Base-by-base conservation (phyloP, 2,888 invertebrate genomes). In the Ennomos quercinarius region DNA sequence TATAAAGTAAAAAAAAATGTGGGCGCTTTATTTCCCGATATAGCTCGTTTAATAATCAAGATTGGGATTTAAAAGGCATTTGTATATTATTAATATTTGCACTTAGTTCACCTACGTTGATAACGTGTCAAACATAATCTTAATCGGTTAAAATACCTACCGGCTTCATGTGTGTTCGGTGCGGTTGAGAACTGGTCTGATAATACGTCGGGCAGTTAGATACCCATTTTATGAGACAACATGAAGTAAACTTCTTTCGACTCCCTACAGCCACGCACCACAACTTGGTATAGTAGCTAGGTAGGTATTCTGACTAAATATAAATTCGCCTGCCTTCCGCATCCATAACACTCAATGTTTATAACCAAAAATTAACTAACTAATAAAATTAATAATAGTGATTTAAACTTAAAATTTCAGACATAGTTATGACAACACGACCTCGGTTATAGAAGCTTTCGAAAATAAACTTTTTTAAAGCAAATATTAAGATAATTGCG, bases 161-260 rank as follows among this genome's bases (percentile, higher is more conserved):
- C 63, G 65, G 63, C 83, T 75, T 75, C 84, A 77, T 83, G 85
- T 83, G 82, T 76, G 82, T 78, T 81, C 80, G 74, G 72, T 70
- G 75, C 69, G 63, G 70, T 70, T 76, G 72, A 66, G 74, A 86
- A 87, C 90, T 77, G 81, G 88, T 86, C 77, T 81, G 85, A 85
- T 88, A 87, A 86, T 85, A 82, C 78, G 73, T 77, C 68, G 73
- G 79, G 83, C 81, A 84, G 81, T 90, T 88, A 90, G 79, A 84
- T 89, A 85, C 80, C 83, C 85, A 91, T 85, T 91, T 91, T 91
- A 91, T 76, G 89, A 84, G 89, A 86, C 88, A 81, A 78, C 79
- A 71, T 74, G 67, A 76, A 80, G 78, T 80, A 83, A 83, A 81
- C 80, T 83, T 83, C 81, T 83, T 80, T 83, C 78, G 78, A 78